Conservation (phyloP, 2,113 vertebrate genomes). For the Alethe castanea region DNA sequence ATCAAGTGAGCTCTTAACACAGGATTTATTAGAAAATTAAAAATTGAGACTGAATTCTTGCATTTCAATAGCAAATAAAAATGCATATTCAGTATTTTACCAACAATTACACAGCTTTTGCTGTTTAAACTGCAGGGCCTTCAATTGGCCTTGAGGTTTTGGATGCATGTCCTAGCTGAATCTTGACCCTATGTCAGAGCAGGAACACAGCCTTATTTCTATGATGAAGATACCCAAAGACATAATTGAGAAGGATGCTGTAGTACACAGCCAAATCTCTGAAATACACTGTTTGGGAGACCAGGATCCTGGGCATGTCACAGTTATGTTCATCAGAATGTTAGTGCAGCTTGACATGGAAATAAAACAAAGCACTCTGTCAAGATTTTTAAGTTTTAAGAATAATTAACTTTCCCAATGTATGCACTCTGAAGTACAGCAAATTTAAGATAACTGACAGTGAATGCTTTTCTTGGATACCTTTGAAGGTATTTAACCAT, state of each 20-base stretch:
- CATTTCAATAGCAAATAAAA: background rate
- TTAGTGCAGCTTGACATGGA: background rate
- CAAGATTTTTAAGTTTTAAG: background rate
- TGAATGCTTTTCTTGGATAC: background rate
- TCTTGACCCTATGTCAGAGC: background rate
- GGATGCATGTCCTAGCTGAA: background rate
- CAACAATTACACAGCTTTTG: background rate
- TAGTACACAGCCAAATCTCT: background rate
- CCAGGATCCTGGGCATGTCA: background rate
- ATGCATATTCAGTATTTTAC: background rate
- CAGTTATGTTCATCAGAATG: accelerated
- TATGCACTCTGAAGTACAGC: background rate
- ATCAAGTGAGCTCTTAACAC: background rate
- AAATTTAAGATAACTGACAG: background rate
- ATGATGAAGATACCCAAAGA: background rate
- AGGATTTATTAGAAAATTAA: background rate
- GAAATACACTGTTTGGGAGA: background rate
- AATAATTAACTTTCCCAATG: background rate
- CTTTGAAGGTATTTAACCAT: background rate
- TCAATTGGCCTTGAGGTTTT: background rate
- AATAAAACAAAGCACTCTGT: background rate
- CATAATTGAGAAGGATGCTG: background rate
- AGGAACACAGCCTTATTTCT: background rate
- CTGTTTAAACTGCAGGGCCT: background rate
- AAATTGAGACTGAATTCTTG: background rate